phyloP scores from a whole-genome alignment of 1,140 invertebrate genomes.

The Nasonia vitripennis region DNA sequence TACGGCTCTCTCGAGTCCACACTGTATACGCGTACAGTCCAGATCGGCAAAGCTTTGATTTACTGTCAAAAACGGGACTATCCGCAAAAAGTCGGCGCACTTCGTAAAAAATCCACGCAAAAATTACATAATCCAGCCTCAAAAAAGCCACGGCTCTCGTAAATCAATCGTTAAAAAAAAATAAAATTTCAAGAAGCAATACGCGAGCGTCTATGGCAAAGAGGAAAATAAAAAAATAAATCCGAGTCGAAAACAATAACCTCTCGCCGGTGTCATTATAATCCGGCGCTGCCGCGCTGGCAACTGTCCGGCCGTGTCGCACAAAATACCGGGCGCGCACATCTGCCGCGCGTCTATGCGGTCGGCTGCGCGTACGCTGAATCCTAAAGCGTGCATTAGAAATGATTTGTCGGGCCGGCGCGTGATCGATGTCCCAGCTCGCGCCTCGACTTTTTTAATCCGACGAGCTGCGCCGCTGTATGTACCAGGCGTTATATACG shows the following conservation, averaged over 20 bases:
- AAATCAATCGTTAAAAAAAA: too few relatives aligned
- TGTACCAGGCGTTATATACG: neutral
- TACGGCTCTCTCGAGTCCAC: neutral
- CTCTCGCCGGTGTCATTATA: neutral
- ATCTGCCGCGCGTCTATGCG: constrained; percentile 30
- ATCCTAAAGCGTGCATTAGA: constrained; percentile 65
- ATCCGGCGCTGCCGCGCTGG: neutral
- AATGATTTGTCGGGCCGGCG: constrained; percentile 63
- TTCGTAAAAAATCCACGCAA: too few relatives aligned
- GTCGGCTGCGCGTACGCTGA: constrained; percentile 54
- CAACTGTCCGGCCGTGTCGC: constrained; percentile 15
- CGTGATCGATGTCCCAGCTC: constrained; percentile 57
- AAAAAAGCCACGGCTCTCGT: too few relatives aligned
- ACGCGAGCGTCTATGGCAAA: too few relatives aligned
- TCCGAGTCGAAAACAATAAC: neutral
- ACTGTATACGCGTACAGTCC: neutral
- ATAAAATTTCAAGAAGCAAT: too few relatives aligned
- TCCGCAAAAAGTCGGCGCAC: neutral
- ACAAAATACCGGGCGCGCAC: constrained; percentile 50
- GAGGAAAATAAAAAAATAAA: neutral
- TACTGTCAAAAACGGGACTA: neutral
- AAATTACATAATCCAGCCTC: too few relatives aligned
- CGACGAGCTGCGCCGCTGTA: neutral
- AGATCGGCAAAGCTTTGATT: neutral
- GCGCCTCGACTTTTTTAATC: constrained; percentile 56